Evolutionary conservation across 2,797 vertebrate genomes (phyloP), one percentile per base, ranked within the genome.

Genomic region (Nyctalus aviator): DNA sequence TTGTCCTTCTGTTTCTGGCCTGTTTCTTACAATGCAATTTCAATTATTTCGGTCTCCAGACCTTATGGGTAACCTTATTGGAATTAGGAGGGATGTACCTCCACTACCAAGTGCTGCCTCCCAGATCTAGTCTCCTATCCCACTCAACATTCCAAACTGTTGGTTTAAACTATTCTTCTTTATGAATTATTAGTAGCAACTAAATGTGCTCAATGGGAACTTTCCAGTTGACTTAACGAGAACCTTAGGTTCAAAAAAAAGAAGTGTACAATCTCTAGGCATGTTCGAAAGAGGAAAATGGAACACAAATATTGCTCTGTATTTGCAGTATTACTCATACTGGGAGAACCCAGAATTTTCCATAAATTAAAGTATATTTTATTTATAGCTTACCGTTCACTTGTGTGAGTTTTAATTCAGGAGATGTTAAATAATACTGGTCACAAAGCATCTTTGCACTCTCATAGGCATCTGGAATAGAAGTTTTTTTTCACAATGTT

Each of bases 401-500:
- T 98, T 99, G 97, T 82, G 96, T 99, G 96, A 99, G 98, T 93
- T 99, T 98, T 98, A 99, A 97, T 77, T 99, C 99, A 46, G 99
- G 99, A 79, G 99, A 99, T 30, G 99, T 99, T 94, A 99, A 98
- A 94, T 99, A 99, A 98, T 99, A 99, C 98, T 99, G 99, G 97
- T 99, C 99, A 98, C 99, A 99, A 86, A 99, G 98, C 99, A 99
- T 98, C 97, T 98, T 99, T 59, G 99, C 98, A 44, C 98, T 99
- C 96, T 99, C 99, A 93, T 98, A 99, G 46, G 99, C 99, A 98
- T 99, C 99, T 99, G 96, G 53, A 98, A 98, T 44, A 88, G 50
- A 91, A 93, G 1, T 62, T 12, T 69, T 78, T 41, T 71, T 91
- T 88, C 30, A 50, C 41, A 95, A 8, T 53, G 68, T 1, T 88